These are phyloP conservation scores for Ceratitis capitata DNA, from an alignment of 1,140 invertebrate species.

Conservation along the genomic window DNA sequence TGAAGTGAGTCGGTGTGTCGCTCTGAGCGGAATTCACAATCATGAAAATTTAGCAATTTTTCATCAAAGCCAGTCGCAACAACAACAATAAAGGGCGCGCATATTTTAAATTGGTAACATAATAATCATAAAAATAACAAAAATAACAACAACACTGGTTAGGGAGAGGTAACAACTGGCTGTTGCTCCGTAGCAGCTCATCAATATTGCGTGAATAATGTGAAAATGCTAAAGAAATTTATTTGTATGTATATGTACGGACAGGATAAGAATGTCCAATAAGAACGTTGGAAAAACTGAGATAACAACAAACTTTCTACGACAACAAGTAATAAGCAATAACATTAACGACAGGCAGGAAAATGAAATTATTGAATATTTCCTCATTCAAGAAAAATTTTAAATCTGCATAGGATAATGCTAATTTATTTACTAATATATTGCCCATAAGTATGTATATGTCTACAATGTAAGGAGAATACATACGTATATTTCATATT, in stretches of 20 bases:
- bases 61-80: not conserved
- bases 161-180: not conserved
- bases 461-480: not conserved
- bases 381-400: not conserved
- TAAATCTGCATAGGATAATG: too few species aligned
- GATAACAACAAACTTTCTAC: not conserved
- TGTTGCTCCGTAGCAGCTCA: not conserved
- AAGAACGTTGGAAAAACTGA: not conserved
- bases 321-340: not conserved
- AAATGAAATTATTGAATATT: constrained; percentile 1
- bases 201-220: not conserved
- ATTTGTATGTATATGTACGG: not conserved
- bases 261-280: not conserved
- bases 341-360: not conserved
- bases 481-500: not conserved
- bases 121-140: not conserved
- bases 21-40: not conserved
- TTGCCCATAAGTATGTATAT: not conserved
- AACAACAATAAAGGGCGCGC: not conserved
- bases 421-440: too few species aligned
- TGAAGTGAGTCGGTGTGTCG: not conserved
- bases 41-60: constrained; percentile 26
- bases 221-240: not conserved
- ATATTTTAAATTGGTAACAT: not conserved
- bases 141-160: not conserved